Percentiles rank a stretch among this genome's conserved stretches.
Conservation (phyloP, 2,797 vertebrate species). For the Acipenser ruthenus region DNA sequence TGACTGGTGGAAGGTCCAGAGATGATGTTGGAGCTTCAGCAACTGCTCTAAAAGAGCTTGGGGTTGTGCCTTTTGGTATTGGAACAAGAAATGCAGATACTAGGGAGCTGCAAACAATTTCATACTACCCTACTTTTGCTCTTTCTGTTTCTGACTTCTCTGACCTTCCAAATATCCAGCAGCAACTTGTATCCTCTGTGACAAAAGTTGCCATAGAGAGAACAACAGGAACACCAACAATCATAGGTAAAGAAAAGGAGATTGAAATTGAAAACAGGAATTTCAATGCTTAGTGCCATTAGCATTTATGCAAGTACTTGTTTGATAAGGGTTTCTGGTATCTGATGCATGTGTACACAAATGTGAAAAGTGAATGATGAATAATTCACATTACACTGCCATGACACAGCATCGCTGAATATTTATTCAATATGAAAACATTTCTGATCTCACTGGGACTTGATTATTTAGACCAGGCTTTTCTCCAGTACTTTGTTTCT, state of each 20-base stretch:
- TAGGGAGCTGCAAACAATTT: conserved; percentile 8
- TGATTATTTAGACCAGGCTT: too few relatives aligned
- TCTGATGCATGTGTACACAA: too few relatives aligned
- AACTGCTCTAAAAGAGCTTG: neutral
- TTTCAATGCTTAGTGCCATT: too few relatives aligned
- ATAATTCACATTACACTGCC: too few relatives aligned
- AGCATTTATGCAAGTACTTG: too few relatives aligned
- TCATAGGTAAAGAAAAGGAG: neutral
- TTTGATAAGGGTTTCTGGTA: too few relatives aligned
- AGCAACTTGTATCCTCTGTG: neutral
- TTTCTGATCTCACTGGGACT: too few relatives aligned
- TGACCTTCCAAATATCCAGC: conserved; percentile 7
- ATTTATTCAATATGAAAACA: too few relatives aligned
- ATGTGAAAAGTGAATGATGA: too few relatives aligned
- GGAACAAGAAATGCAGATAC: conserved; percentile 6
- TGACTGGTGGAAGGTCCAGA: neutral
- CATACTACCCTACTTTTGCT: neutral
- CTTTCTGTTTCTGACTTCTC: conserved; percentile 6
- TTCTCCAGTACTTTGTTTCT: too few relatives aligned
- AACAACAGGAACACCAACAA: neutral
- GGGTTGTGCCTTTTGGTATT: neutral
- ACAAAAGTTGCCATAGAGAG: neutral
- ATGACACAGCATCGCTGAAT: too few relatives aligned
- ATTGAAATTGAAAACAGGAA: too few relatives aligned
- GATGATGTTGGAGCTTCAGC: neutral